Conservation (phyloP, 92 coral and sea anemone species). For the Umimayanthus kanabou region DNA sequence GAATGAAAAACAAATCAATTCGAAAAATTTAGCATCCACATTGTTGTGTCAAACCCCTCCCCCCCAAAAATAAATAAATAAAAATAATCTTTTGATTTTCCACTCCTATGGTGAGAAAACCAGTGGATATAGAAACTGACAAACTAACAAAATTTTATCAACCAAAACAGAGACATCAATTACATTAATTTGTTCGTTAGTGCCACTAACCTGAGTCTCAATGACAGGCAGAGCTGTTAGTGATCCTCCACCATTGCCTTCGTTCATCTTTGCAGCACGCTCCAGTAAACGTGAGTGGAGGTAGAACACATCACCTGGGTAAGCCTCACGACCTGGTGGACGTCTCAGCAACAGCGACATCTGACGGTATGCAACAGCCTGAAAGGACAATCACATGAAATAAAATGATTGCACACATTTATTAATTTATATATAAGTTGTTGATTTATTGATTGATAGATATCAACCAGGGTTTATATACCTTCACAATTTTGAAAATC, state of each 20-base stretch:
- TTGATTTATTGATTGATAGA: not conserved
- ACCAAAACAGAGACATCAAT: too few relatives aligned
- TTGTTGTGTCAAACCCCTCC: too few relatives aligned
- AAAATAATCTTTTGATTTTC: too few relatives aligned
- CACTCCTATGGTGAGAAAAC: too few relatives aligned
- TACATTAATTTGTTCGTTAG: not conserved
- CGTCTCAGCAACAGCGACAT: slow-evolving; percentile 98
- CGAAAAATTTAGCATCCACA: too few relatives aligned
- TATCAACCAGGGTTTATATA: too few relatives aligned
- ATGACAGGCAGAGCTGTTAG: slow-evolving; percentile 97
- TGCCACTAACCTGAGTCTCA: slow-evolving; percentile 83
- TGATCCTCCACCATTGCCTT: slow-evolving; percentile 94
- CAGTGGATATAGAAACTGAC: too few relatives aligned
- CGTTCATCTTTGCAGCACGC: slow-evolving; percentile 99
- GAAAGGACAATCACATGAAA: not conserved
- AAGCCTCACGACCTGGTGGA: slow-evolving; percentile 99
- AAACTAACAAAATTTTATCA: too few relatives aligned
- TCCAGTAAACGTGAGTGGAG: slow-evolving; percentile 98
- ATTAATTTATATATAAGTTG: not conserved
- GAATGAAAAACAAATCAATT: not conserved
- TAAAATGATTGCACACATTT: not conserved
- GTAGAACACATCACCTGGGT: slow-evolving; percentile 99
- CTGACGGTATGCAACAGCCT: slow-evolving; percentile 99
- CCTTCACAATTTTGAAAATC: too few relatives aligned
- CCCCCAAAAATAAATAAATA: too few relatives aligned